Conservation (phyloP, 2,113 vertebrate species). For the Pica pica region DNA sequence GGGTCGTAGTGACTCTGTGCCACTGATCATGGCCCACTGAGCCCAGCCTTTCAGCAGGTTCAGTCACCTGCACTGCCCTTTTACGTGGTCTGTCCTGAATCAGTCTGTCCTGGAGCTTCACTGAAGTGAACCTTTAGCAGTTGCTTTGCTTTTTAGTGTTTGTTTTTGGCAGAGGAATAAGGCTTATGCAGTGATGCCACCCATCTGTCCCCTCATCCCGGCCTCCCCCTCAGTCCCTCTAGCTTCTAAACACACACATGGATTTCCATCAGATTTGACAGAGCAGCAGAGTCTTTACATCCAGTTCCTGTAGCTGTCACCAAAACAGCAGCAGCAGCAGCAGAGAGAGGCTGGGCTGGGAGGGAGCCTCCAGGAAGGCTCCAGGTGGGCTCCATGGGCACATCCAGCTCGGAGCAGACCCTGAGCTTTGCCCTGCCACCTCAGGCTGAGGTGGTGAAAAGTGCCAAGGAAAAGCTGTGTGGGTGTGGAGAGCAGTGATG, state of each 20-base stretch:
- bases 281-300: background rate
- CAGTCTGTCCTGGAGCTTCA: background rate
- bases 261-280: background rate
- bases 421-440: background rate
- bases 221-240: accelerated
- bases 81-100: background rate
- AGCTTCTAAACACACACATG: background rate
- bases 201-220: background rate
- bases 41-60: background rate
- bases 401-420: accelerated
- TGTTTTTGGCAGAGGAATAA: background rate
- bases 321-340: background rate
- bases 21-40: background rate
- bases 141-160: background rate
- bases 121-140: background rate
- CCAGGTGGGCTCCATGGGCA: accelerated
- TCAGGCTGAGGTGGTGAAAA: background rate
- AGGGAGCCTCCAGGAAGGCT: background rate
- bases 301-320: background rate
- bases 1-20: background rate
- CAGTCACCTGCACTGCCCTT: background rate
- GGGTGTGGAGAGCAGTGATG: too few relatives aligned
- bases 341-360: background rate
- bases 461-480: background rate
- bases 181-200: background rate